These are phyloP conservation scores for Chloroceryle aenea DNA, from an alignment of 2,113 vertebrate genomes.

Conservation along the genomic window DNA sequence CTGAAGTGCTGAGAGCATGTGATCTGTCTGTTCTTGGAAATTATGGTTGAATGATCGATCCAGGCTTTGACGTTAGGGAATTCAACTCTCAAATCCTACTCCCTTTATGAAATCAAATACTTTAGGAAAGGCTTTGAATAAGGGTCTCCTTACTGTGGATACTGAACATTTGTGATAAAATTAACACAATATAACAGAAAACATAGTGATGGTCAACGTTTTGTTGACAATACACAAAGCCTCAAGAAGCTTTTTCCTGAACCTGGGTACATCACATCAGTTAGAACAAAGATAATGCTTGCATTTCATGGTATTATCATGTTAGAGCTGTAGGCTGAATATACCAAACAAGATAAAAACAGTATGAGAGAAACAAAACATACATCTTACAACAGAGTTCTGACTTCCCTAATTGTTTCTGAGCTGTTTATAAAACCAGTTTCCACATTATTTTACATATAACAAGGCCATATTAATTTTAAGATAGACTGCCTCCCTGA, in stretches of 20 bases:
- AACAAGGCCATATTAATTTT: not conserved
- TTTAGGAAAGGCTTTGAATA: not conserved
- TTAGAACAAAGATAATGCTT: not conserved
- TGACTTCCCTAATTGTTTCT: not conserved
- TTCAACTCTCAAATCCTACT: not conserved
- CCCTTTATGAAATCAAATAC: not conserved
- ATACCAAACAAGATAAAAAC: not conserved
- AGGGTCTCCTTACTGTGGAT: not conserved
- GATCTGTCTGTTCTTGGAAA: not conserved
- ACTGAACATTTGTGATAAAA: not conserved
- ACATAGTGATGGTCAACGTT: not conserved
- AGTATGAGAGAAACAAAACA: not conserved
- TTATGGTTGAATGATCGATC: not conserved
- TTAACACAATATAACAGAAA: not conserved
- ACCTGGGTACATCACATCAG: not conserved
- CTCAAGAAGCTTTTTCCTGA: not conserved
- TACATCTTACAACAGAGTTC: not conserved
- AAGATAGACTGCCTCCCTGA: not conserved
- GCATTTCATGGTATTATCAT: not conserved
- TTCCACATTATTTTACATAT: not conserved
- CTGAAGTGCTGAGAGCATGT: not conserved
- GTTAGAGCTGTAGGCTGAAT: not conserved
- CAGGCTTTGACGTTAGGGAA: not conserved
- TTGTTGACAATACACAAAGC: not conserved
- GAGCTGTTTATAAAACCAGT: not conserved